Conservation (phyloP, 2,113 vertebrate species). For the Leptodactylus fuscus region DNA sequence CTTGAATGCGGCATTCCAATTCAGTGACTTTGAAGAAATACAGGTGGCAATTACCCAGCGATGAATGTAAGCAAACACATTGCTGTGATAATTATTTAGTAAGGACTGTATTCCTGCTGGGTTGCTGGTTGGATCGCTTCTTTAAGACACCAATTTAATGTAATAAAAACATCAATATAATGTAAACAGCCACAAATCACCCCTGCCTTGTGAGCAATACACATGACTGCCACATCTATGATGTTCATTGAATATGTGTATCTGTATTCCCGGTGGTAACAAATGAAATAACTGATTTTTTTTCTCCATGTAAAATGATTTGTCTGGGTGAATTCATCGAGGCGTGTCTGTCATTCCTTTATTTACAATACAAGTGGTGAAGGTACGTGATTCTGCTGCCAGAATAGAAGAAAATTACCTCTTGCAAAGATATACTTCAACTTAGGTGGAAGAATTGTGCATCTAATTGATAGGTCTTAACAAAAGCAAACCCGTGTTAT, state of each 20-base stretch:
- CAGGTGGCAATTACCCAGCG: conserved; percentile 36
- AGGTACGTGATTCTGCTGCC: conserved; percentile 7
- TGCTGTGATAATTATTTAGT: conserved; percentile 36
- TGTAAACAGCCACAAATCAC: conserved; percentile 40
- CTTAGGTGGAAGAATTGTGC: conserved; percentile 38
- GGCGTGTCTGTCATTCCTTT: conserved; percentile 18
- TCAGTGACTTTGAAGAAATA: conserved; percentile 22
- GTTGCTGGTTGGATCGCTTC: background rate
- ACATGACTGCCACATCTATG: background rate
- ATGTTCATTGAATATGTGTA: conserved; percentile 6
- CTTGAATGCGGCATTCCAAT: background rate
- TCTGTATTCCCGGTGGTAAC: background rate
- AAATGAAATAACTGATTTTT: conserved; percentile 19
- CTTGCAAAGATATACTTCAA: conserved; percentile 50
- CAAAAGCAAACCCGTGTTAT: conserved; percentile 34
- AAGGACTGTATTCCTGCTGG: conserved; percentile 7
- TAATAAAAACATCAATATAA: conserved; percentile 29
- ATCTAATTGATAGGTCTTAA: conserved; percentile 55
- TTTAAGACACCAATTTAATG: conserved; percentile 40
- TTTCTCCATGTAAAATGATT: conserved; percentile 22
- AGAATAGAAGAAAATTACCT: conserved; percentile 35
- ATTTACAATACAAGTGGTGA: conserved; percentile 30
- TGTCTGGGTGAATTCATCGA: conserved; percentile 32
- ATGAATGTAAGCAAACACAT: conserved; percentile 28
- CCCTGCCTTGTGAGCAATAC: background rate